Evolutionary conservation across 2,888 invertebrate genomes (phyloP), one percentile per base, ranked within the genome.

Genomic region (Synergus japonicus): DNA sequence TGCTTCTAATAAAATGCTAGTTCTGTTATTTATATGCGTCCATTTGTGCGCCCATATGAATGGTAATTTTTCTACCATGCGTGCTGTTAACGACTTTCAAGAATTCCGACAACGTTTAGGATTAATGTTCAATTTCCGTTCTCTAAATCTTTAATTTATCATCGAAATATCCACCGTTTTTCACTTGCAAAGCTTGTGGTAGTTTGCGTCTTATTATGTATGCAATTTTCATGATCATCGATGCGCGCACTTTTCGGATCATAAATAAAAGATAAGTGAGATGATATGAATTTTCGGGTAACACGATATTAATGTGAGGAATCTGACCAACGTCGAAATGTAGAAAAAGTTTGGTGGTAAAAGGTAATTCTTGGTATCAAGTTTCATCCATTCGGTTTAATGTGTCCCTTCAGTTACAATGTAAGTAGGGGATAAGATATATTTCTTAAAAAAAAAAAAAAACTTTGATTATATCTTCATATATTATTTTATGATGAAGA

Each of bases 101-200:
- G 9, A 65, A 65, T 41, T 65, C 41, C 37, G n/a, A 65, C 13
- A 65, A 65, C n/a, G 41, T 65, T 65, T 65, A 37, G 65, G 41
- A 65, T 65, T n/a, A 12, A 41, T 65, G 5, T 43, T 65, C 29
- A 65, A 65, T 65, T 65, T 65, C 65, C 65, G 65, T 41, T 65
- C 41, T 41, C 41, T 13, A 41, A 65, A 65, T 65, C 41, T 2
- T 41, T 37, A 64, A 64, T 65, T 65, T 65, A 13, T 65, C 8
- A 41, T 60, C 10, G 37, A 41, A 13, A 41, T 41, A 9, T 41
- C 10, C 18, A 43, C 65, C 18, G 66, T 12, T 41, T 41, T 9
- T 66, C 43, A 66, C 43, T n/a, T 43, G 12, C 18, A 18, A 37
- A 66, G 18, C 18, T 44, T 66, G 64, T n/a, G 15, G 22, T 64